These are phyloP conservation scores for Dascillus cervinus DNA, from an alignment of 2,888 invertebrate genomes.

Conservation along the genomic window DNA sequence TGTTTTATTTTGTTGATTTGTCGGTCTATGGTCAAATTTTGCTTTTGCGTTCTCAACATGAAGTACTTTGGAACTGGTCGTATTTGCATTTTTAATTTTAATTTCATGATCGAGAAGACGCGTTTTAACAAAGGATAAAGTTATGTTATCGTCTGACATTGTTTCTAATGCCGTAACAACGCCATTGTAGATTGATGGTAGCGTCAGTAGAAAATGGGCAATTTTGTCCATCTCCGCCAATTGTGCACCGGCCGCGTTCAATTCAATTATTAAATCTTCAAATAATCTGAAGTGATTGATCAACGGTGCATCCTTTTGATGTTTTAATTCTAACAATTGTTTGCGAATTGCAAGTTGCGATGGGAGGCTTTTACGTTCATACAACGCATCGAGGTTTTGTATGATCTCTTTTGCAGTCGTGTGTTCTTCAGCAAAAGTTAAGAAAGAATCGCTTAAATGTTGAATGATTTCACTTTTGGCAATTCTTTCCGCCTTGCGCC, in stretches of 20 bases:
- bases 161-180: too few relatives aligned
- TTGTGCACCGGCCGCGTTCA: too few relatives aligned
- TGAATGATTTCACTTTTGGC: constrained; percentile 1
- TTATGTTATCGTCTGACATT: constrained; percentile 15
- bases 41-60: neutral
- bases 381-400: constrained; percentile 11
- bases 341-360: too few relatives aligned
- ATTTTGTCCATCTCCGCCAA: constrained; percentile 33
- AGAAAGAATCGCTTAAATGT: constrained; percentile 1
- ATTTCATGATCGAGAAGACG: constrained; percentile 18
- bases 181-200: too few relatives aligned
- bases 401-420: neutral
- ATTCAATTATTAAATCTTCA: too few relatives aligned
- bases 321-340: too few relatives aligned
- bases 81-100: too few relatives aligned
- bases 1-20: too few relatives aligned
- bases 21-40: neutral
- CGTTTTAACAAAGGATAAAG: constrained; percentile 16
- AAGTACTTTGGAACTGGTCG: too few relatives aligned
- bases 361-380: constrained; percentile 21
- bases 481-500: neutral
- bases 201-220: constrained; percentile 21
- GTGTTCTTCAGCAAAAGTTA: neutral
- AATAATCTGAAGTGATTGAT: too few relatives aligned
- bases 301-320: too few relatives aligned